Evolutionary conservation across 2,888 invertebrate genomes (phyloP), one percentile per base, ranked within the genome.

Genomic region (Cremastobaeus sp.): DNA sequence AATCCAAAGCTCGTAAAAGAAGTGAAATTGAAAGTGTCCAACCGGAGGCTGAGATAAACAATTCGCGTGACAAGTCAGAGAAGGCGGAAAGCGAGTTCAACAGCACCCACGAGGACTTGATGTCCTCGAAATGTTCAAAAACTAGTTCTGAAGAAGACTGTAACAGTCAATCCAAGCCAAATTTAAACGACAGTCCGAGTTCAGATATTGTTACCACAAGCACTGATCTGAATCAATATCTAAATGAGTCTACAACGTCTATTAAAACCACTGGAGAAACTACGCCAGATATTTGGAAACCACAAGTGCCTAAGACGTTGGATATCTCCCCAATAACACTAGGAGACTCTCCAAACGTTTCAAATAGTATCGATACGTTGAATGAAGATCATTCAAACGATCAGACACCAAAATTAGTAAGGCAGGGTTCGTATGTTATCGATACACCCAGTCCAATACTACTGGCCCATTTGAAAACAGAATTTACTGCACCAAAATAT

Each of bases 351-450:
- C 68, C 52, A 34, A 54, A 47, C 30, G 3, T 25, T 15, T 25
- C 11, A 12, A 50, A 34, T 34, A 5, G 54, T 50, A 12, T 18
- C 21, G 45, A 55, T 41, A 14, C 21, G n/a, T 21, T n/a, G 3
- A 59, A 32, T 6, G 54, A 83, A 9, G 78, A 83, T 28, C 81
- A 82, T 69, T 79, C 83, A 8, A 83, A 78, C 43, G 78, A 70
- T 2, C 77, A 78, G 12, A 78, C 82, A 84, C 87, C 89, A 3
- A 87, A 88, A 76, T 85, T 94, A 59, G 89, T 92, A 8, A 89
- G 95, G 50, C 93, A 94, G 81, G 92, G 93, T 72, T 96, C 96
- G 0, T 96, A 95, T 82, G 93, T 94, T 0, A 86, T 96, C 43
- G 92, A 95, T 0, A 89, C 91, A 15, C 95, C 96, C 0, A 94